Evolutionary conservation across 1,140 invertebrate species (phyloP).

Genomic region (Tetraneura akinire): DNA sequence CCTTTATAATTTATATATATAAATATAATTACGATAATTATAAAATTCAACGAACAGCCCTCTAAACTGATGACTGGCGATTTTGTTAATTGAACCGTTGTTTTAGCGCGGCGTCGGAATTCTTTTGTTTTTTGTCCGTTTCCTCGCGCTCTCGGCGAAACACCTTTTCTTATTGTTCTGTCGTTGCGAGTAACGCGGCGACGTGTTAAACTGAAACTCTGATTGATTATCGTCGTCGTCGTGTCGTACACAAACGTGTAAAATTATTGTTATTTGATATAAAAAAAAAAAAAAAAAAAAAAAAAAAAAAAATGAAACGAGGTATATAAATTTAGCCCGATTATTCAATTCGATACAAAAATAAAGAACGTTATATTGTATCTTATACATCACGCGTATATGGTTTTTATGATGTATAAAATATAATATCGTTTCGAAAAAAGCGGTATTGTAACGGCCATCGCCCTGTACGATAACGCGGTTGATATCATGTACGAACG

Average conservation of each 20-base stretch:
- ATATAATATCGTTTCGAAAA: no score
- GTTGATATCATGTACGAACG: no score
- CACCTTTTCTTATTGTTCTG: neutral
- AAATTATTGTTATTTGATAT: no score
- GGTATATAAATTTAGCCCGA: neutral
- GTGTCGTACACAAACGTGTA: neutral
- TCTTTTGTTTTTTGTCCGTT: neutral
- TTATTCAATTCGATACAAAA: neutral
- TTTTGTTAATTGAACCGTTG: conserved; percentile 11
- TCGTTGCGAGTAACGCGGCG: neutral
- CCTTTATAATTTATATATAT: no score
- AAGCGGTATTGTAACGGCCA: no score
- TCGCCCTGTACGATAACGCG: no score
- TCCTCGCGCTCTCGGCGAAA: no score
- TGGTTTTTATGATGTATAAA: no score
- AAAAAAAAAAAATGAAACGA: neutral
- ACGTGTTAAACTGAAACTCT: neutral
- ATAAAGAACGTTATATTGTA: neutral
- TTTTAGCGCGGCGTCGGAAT: neutral
- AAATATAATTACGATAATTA: neutral
- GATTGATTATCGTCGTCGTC: neutral
- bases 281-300: no score
- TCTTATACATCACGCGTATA: no score
- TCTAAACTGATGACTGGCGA: neutral
- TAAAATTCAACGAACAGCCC: neutral